Conservation (phyloP, 1,140 invertebrate species). For the Aphis gossypii region DNA sequence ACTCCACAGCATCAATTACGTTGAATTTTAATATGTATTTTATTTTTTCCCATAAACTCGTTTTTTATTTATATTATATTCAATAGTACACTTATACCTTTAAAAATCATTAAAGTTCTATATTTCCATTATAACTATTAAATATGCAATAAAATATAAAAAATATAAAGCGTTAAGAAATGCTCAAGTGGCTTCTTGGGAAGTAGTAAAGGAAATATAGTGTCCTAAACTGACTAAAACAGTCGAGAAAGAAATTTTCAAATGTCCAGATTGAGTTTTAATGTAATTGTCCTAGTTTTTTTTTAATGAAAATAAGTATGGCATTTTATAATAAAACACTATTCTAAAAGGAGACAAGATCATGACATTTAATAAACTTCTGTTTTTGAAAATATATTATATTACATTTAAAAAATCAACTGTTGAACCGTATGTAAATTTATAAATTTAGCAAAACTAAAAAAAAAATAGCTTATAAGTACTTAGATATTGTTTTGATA, state of each 20-base stretch:
- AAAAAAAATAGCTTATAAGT: neutral
- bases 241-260: neutral
- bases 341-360: neutral
- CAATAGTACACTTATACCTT: neutral
- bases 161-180: neutral
- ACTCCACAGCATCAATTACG: neutral
- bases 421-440: neutral
- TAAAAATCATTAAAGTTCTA: slow-evolving; percentile 13
- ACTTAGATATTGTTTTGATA: neutral
- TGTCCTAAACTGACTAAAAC: neutral
- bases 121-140: neutral
- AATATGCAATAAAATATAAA: neutral
- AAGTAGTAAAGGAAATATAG: neutral
- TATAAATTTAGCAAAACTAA: neutral
- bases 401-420: neutral
- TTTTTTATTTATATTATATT: neutral
- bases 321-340: neutral
- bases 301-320: neutral
- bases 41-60: neutral
- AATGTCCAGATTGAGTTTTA: neutral
- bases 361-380: neutral
- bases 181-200: too few species aligned
- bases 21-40: neutral
- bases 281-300: neutral
- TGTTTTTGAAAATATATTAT: neutral